phyloP scores from a whole-genome alignment of 2,888 invertebrate species.

The Cataglyphis cursor region DNA sequence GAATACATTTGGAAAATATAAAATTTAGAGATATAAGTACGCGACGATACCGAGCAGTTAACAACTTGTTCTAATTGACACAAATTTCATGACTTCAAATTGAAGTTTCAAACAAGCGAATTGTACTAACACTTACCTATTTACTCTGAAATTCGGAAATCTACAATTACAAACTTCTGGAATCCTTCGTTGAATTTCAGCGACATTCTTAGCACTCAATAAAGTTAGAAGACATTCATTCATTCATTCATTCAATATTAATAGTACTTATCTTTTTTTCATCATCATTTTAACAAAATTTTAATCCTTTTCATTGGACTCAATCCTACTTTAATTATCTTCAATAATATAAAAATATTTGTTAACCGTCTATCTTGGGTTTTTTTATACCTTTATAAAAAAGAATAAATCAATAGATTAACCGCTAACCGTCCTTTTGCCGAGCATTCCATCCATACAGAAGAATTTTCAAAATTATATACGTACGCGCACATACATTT shows the following conservation, averaged over 20 bases:
- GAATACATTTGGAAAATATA: slow-evolving; percentile 1
- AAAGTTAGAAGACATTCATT: slow-evolving; percentile 17
- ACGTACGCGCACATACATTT: not conserved
- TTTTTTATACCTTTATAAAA: no score
- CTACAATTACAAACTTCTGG: slow-evolving; percentile 35
- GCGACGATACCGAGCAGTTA: not conserved
- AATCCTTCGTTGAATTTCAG: slow-evolving; percentile 23
- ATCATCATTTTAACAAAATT: not conserved
- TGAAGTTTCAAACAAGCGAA: slow-evolving; percentile 61
- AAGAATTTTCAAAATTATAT: not conserved
- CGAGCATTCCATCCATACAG: not conserved
- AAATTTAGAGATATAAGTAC: not conserved
- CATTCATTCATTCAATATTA: slow-evolving; percentile 4
- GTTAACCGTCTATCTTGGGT: not conserved
- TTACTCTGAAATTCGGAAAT: slow-evolving; percentile 35
- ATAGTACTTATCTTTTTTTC: not conserved
- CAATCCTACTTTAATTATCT: not conserved
- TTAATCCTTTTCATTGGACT: not conserved
- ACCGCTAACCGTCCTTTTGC: no score
- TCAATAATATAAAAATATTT: slow-evolving; percentile 7
- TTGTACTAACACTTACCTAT: slow-evolving; percentile 58
- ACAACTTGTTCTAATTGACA: slow-evolving; percentile 55
- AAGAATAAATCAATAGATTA: no score
- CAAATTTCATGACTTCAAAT: slow-evolving; percentile 58
- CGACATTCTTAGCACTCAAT: slow-evolving; percentile 30